A percentile compares a stretch with the other conserved stretches of the same genome.
These are phyloP conservation scores for Graptemys geographica DNA, from an alignment of 2,797 vertebrate genomes.

Conservation along the genomic window DNA sequence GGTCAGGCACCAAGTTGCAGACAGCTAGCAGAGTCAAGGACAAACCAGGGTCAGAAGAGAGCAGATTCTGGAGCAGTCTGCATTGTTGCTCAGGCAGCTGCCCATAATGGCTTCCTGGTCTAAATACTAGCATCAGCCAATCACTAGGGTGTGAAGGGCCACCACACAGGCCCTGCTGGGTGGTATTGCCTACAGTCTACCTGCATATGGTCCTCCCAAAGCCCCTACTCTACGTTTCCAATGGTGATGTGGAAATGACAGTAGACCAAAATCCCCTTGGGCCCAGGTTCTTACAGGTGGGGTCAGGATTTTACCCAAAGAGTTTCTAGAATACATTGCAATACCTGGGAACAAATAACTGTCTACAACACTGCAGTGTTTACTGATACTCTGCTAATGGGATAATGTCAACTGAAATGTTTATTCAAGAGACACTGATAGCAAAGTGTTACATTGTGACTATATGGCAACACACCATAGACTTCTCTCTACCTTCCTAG, in stretches of 20 bases:
- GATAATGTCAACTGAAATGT: conserved; percentile 1
- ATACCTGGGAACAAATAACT: neutral
- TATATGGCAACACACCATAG: neutral
- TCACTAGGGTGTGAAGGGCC: neutral
- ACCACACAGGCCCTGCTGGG: neutral
- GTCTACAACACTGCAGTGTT: neutral
- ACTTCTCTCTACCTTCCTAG: neutral
- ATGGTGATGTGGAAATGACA: too few species aligned
- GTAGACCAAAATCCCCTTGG: too few species aligned
- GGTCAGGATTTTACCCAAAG: neutral
- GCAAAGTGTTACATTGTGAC: neutral
- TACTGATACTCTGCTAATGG: neutral
- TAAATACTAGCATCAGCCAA: neutral
- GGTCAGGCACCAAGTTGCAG: neutral
- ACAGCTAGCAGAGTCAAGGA: neutral
- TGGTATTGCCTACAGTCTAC: too few species aligned
- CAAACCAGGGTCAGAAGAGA: neutral
- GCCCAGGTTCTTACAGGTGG: neutral
- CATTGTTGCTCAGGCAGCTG: neutral
- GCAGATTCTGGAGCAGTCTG: neutral
- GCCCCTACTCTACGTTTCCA: too few species aligned
- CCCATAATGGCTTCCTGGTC: neutral
- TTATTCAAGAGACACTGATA: neutral
- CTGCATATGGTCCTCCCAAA: too few species aligned
- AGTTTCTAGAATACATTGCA: neutral